phyloP scores from a whole-genome alignment of 2,888 invertebrate genomes.

The Drosophila buzzatii region DNA sequence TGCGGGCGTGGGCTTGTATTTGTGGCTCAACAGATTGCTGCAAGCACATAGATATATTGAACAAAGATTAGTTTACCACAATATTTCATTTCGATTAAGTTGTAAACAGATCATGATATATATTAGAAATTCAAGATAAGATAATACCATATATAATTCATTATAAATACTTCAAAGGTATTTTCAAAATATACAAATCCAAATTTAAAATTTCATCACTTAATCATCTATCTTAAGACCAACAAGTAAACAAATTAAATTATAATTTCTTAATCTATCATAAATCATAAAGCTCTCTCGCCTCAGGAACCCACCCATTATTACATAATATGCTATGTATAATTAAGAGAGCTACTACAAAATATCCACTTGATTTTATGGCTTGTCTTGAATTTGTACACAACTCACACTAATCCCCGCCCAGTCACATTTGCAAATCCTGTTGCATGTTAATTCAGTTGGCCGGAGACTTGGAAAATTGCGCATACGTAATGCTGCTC shows the following conservation, averaged over 20 bases:
- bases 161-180: neutral
- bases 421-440: slow-evolving; percentile 17
- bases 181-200: neutral
- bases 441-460: slow-evolving; percentile 19
- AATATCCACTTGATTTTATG: neutral
- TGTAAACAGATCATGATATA: neutral
- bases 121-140: neutral
- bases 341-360: slow-evolving; percentile 14
- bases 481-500: slow-evolving; percentile 27
- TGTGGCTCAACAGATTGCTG: slow-evolving; percentile 33
- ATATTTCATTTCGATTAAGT: neutral
- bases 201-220: neutral
- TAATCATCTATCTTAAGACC: neutral
- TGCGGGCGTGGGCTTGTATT: slow-evolving; percentile 66
- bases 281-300: slow-evolving; percentile 7
- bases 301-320: neutral
- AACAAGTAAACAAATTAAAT: neutral
- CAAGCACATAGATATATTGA: slow-evolving; percentile 11
- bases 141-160: neutral
- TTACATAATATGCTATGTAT: slow-evolving; percentile 1
- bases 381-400: neutral
- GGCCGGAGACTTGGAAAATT: slow-evolving; percentile 12
- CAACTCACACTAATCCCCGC: slow-evolving; percentile 2
- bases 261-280: slow-evolving; percentile 6
- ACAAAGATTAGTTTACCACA: neutral